A percentile compares a stretch with the other conserved stretches of the same genome.
These are phyloP conservation scores for Archips crataeganus DNA, from an alignment of 2,888 invertebrate genomes.

Conservation along the genomic window DNA sequence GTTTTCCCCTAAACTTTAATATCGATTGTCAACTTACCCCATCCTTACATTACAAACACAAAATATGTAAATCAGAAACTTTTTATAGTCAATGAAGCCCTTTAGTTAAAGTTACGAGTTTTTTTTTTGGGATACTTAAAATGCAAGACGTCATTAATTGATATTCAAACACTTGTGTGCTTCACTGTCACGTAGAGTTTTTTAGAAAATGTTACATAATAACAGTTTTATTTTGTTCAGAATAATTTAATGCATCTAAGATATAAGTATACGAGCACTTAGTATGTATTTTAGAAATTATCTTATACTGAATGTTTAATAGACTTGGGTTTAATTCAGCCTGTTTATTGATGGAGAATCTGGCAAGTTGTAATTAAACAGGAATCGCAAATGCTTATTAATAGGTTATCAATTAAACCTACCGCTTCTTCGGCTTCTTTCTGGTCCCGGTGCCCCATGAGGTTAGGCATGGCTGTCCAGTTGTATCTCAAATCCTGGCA, in stretches of 20 bases:
- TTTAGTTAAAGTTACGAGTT: constrained; percentile 1
- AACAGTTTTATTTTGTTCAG: not conserved
- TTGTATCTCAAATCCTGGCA: constrained; percentile 95
- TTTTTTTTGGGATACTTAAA: not conserved
- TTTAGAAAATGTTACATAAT: not conserved
- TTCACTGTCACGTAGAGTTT: not conserved
- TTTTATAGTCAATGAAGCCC: constrained; percentile 9
- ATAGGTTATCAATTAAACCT: constrained; percentile 60
- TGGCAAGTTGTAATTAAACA: too few relatives aligned
- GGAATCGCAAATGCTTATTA: too few relatives aligned
- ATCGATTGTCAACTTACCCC: constrained; percentile 44
- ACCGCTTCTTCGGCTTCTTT: constrained; percentile 93
- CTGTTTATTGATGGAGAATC: too few relatives aligned
- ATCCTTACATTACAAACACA: constrained; percentile 20
- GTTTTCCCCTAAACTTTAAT: constrained; percentile 38
- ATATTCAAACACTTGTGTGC: constrained; percentile 15
- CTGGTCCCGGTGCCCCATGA: constrained; percentile 93
- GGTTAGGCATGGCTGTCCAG: constrained; percentile 94
- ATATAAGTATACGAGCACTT: too few relatives aligned
- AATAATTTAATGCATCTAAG: too few relatives aligned
- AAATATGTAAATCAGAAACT: constrained; percentile 13
- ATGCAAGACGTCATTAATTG: not conserved
- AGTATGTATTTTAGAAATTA: too few relatives aligned
- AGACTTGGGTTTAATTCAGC: too few relatives aligned
- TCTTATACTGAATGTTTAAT: too few relatives aligned